These are phyloP conservation scores for Choloepus hoffmanni DNA, from an alignment of 2,113 vertebrate genomes.

Conservation along the genomic window DNA sequence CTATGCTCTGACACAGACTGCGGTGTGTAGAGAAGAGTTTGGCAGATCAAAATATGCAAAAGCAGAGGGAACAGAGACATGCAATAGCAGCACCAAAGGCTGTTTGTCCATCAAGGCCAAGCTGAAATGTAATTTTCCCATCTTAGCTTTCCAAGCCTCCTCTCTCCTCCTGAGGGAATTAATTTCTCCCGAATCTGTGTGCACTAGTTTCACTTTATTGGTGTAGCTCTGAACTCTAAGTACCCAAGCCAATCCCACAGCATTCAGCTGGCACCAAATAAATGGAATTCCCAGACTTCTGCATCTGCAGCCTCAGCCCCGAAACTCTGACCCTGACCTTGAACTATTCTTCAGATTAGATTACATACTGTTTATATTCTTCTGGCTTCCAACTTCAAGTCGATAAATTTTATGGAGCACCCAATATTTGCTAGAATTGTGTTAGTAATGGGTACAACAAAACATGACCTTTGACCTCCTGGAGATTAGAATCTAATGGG, in stretches of 20 bases:
- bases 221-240: background rate
- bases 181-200: background rate
- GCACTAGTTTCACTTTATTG: background rate
- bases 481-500: background rate
- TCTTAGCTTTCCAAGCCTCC: background rate
- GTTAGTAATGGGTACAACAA: background rate
- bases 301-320: background rate
- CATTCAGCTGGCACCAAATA: background rate
- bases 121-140: background rate
- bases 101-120: background rate
- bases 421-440: background rate
- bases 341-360: background rate
- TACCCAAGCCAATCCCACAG: background rate
- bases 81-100: rapidly evolving
- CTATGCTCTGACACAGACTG: conserved; percentile 42
- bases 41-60: background rate
- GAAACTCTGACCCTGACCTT: background rate
- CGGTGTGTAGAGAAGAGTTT: background rate
- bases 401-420: background rate
- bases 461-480: background rate
- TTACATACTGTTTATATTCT: background rate
- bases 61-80: background rate
- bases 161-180: background rate
- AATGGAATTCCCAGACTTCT: background rate
- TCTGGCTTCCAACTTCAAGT: background rate